Conservation (phyloP, 2,797 vertebrate species). For the Micrastur ruficollis region DNA sequence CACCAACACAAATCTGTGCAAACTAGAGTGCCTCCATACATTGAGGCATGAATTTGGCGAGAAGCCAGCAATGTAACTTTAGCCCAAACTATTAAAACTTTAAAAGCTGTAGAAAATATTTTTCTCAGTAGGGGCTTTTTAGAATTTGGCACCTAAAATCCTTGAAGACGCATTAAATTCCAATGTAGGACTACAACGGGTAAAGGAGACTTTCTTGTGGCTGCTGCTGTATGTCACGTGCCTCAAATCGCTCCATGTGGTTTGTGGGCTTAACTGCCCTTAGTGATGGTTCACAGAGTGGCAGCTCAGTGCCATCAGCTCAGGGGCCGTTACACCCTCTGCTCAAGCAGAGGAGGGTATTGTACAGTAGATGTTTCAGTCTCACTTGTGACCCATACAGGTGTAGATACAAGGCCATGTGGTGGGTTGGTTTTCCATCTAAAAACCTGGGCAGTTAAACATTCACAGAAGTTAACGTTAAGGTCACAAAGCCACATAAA, state of each 20-base stretch:
- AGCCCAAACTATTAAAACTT: background rate
- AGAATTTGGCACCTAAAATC: background rate
- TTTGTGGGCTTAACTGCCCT: background rate
- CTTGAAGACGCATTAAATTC: background rate
- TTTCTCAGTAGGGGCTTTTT: background rate
- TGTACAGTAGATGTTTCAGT: background rate
- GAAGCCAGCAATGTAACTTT: background rate
- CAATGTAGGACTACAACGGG: background rate
- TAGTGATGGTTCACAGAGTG: background rate
- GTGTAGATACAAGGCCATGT: background rate
- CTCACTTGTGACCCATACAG: background rate
- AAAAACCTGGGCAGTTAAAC: background rate
- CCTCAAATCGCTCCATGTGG: background rate
- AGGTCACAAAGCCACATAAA: constrained; percentile 17
- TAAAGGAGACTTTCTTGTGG: background rate
- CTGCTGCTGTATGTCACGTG: background rate
- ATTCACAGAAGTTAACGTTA: background rate
- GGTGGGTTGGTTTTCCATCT: background rate
- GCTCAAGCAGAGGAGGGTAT: background rate
- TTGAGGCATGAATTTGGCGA: background rate
- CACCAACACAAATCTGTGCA: background rate
- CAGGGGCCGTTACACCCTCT: background rate
- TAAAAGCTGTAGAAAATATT: background rate
- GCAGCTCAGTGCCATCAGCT: background rate
- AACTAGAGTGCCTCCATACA: background rate